phyloP scores from a whole-genome alignment of 2,113 vertebrate species.

The Callospermophilus lateralis region DNA sequence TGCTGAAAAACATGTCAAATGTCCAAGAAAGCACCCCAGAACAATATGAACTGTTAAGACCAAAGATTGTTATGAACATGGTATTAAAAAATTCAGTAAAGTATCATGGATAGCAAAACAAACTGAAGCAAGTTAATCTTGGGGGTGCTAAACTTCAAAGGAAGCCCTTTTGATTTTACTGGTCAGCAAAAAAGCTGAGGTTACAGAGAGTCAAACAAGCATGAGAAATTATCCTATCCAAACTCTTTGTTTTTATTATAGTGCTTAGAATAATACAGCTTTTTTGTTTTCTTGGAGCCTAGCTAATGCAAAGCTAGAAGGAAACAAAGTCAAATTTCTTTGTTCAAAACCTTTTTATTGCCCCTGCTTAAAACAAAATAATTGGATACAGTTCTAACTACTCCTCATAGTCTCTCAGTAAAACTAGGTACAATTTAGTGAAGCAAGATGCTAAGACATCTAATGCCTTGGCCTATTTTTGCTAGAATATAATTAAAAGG shows the following conservation, averaged over 20 bases:
- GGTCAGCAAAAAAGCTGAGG: not conserved
- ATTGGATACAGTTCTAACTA: slow-evolving; percentile 24
- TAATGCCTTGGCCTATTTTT: slow-evolving; percentile 24
- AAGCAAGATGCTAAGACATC: slow-evolving; percentile 32
- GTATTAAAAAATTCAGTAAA: not conserved
- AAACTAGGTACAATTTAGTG: slow-evolving; percentile 65
- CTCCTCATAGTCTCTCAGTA: slow-evolving; percentile 18
- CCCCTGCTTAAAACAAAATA: slow-evolving; percentile 5
- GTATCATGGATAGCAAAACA: slow-evolving; percentile 1
- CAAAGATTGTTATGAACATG: not conserved
- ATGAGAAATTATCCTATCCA: not conserved
- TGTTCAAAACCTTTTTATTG: slow-evolving; percentile 22
- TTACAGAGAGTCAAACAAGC: not conserved
- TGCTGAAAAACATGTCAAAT: not conserved
- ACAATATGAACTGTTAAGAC: not conserved
- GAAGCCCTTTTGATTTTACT: not conserved
- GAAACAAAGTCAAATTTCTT: not conserved
- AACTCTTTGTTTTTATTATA: not conserved
- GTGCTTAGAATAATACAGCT: slow-evolving; percentile 29
- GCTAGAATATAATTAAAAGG: slow-evolving; percentile 20
- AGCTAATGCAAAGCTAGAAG: not conserved
- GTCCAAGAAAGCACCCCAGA: not conserved
- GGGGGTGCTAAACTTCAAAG: not conserved
- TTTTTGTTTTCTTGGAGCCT: not conserved
- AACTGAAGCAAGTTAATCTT: slow-evolving; percentile 14